Percentiles rank a stretch among this genome's conserved stretches.
phyloP scores from a whole-genome alignment of 2,888 invertebrate genomes.

The Erebia palarica region DNA sequence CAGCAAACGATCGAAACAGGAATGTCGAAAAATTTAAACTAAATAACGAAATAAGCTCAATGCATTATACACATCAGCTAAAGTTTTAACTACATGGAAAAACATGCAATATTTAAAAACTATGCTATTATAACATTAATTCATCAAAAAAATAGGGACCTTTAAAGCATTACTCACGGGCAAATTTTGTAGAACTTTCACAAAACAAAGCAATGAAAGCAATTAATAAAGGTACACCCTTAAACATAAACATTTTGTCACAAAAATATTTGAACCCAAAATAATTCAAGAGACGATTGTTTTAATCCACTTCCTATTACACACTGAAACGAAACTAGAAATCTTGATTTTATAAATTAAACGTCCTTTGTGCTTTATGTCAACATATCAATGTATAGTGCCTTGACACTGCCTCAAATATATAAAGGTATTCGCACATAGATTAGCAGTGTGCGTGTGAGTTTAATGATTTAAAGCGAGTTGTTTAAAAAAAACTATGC shows the following conservation, averaged over 20 bases:
- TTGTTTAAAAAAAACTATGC: not conserved
- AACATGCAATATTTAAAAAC: too few relatives aligned
- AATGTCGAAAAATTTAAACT: too few relatives aligned
- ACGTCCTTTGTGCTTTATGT: slow-evolving; percentile 26
- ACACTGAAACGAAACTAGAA: slow-evolving; percentile 17
- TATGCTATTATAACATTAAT: not conserved
- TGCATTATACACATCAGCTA: not conserved
- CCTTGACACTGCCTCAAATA: slow-evolving; percentile 16
- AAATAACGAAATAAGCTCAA: not conserved
- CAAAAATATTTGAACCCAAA: not conserved
- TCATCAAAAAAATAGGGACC: not conserved
- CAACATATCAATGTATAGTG: slow-evolving; percentile 20
- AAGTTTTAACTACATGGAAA: not conserved
- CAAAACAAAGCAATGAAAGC: slow-evolving; percentile 38
- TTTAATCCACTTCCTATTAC: slow-evolving; percentile 24
- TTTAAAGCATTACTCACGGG: slow-evolving; percentile 41
- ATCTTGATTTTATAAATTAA: slow-evolving; percentile 26
- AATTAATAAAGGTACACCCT: slow-evolving; percentile 26
- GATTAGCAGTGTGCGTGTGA: slow-evolving; percentile 1
- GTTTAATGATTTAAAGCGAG: not conserved
- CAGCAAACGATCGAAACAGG: too few relatives aligned
- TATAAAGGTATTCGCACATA: slow-evolving; percentile 10
- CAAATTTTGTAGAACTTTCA: slow-evolving; percentile 39
- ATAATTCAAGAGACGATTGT: slow-evolving; percentile 16
- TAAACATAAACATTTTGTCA: slow-evolving; percentile 29